Conservation (phyloP, 1,140 invertebrate genomes). For the Drosophila lacertosa region DNA sequence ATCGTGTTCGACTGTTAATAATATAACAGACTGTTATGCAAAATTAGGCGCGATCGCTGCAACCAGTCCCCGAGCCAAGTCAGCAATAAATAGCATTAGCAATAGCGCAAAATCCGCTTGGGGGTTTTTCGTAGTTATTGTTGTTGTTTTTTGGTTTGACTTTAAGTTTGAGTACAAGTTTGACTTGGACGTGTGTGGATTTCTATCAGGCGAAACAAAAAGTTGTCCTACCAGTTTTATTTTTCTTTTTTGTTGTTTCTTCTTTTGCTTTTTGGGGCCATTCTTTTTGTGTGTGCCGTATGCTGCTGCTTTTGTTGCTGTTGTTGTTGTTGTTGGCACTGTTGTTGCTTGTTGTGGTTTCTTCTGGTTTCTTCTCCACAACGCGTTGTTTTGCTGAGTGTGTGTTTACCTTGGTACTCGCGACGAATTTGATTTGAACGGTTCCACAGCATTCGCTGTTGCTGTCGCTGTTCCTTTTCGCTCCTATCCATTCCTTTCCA, state of each 20-base stretch:
- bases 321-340: constrained; percentile 7
- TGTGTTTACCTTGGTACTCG: constrained; percentile 46
- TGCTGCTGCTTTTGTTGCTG: constrained; percentile 12
- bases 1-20: constrained; percentile 38
- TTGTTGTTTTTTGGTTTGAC: constrained; percentile 20
- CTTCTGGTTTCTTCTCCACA: constrained; percentile 11
- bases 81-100: constrained; percentile 29
- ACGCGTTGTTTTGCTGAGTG: constrained; percentile 11
- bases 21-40: constrained; percentile 46
- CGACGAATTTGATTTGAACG: constrained; percentile 44
- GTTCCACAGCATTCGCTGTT: constrained; percentile 15
- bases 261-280: constrained; percentile 54
- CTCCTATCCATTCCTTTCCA: not conserved
- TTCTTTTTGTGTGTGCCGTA: constrained; percentile 43
- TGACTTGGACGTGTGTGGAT: constrained; percentile 53
- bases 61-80: constrained; percentile 5
- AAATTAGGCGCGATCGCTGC: constrained; percentile 40
- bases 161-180: constrained; percentile 42
- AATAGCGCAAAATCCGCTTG: constrained; percentile 41
- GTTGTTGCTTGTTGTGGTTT: constrained; percentile 19
- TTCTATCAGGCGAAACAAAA: constrained; percentile 67
- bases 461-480: not conserved
- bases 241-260: constrained; percentile 44
- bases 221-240: constrained; percentile 69
- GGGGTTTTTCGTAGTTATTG: constrained; percentile 24